Percentiles rank a stretch among this genome's conserved stretches.
Evolutionary conservation across 1,140 invertebrate species (phyloP).

Genomic region (Oedothorax gibbosus): DNA sequence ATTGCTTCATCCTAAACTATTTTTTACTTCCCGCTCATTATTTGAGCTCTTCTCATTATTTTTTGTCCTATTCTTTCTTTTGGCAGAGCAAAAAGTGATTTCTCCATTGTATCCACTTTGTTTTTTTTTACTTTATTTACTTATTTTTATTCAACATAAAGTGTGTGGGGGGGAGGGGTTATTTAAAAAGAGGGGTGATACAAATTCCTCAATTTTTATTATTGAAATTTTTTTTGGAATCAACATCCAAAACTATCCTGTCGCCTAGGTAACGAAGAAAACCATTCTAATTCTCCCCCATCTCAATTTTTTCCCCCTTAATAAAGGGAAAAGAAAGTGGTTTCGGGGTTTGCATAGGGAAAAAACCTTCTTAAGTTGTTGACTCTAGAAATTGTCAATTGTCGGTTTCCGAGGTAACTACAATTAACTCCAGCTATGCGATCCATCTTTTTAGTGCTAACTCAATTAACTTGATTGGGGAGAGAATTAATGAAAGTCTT

Average conservation of each 20-base stretch:
- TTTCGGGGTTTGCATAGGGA: conserved; percentile 49
- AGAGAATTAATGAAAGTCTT: conserved; percentile 12
- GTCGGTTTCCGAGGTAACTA: conserved; percentile 39
- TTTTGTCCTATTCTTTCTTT: too few relatives aligned
- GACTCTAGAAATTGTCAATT: conserved; percentile 56
- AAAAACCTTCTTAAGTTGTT: conserved; percentile 41
- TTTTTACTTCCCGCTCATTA: not conserved
- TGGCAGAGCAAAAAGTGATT: not conserved
- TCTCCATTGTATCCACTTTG: not conserved
- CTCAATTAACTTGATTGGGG: conserved; percentile 40
- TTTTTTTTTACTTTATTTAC: not conserved
- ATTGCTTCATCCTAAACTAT: conserved; percentile 21
- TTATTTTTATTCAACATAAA: not conserved
- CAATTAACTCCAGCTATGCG: conserved; percentile 51
- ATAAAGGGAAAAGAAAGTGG: conserved; percentile 45
- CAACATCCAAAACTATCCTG: conserved; percentile 15
- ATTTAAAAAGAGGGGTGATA: conserved; percentile 12
- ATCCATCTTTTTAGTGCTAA: conserved; percentile 37
- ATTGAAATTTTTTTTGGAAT: not conserved
- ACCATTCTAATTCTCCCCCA: conserved; percentile 3
- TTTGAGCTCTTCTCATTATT: too few relatives aligned
- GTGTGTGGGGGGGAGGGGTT: not conserved
- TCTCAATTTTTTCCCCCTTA: not conserved
- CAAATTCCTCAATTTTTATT: conserved; percentile 51
- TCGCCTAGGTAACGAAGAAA: conserved; percentile 35